A percentile compares a stretch with the other conserved stretches of the same genome.
These are phyloP conservation scores for Drosophila subpulchrella DNA, from an alignment of 1,140 invertebrate species.

Conservation along the genomic window DNA sequence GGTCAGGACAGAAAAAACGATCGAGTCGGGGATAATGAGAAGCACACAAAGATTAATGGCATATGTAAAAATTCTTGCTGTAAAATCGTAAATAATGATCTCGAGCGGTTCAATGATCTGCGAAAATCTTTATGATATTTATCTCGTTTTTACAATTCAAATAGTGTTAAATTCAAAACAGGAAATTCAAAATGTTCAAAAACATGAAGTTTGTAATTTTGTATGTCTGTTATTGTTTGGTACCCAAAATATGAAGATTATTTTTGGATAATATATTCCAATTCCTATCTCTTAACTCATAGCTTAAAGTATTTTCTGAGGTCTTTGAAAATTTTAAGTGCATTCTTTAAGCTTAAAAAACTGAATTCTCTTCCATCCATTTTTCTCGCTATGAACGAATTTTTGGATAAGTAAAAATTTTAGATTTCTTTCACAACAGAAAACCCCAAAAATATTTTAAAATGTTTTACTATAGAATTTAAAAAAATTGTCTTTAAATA, in stretches of 20 bases:
- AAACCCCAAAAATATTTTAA: slow-evolving; percentile 10
- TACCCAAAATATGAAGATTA: no score
- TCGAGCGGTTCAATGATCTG: slow-evolving; percentile 14
- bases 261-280: no score
- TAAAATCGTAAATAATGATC: slow-evolving; percentile 7
- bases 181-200: background rate
- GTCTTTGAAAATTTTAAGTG: background rate
- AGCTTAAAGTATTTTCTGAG: background rate
- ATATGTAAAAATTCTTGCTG: slow-evolving; percentile 6
- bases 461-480: slow-evolving; percentile 13
- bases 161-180: no score
- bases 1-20: slow-evolving; percentile 14
- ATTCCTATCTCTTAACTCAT: background rate
- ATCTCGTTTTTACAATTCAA: background rate
- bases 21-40: slow-evolving; percentile 19
- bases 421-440: slow-evolving; percentile 1
- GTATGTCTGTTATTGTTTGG: no score
- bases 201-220: no score
- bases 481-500: slow-evolving; percentile 46
- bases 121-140: background rate
- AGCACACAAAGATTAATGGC: slow-evolving; percentile 34
- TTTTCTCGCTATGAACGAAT: background rate
- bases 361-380: background rate
- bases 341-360: background rate
- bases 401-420: slow-evolving; percentile 1